phyloP scores from a whole-genome alignment of 2,888 invertebrate species.

The Lomographa bimaculata region DNA sequence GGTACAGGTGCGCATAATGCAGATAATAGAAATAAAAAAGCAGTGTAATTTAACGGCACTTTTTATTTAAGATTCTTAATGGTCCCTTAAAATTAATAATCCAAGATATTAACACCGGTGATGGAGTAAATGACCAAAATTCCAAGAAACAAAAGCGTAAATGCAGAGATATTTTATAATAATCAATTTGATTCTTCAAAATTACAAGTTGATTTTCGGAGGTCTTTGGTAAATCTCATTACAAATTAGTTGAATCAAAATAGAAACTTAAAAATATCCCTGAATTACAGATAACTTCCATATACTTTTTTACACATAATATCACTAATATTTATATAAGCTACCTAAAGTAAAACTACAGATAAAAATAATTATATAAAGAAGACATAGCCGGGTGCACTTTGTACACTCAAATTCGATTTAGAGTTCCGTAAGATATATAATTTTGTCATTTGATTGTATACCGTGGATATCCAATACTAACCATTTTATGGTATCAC shows the following conservation, averaged over 20 bases:
- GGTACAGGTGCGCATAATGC: no score
- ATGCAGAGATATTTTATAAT: slow-evolving; percentile 11
- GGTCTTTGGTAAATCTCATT: slow-evolving; percentile 49
- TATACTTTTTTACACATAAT: slow-evolving; percentile 58
- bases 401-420: slow-evolving; percentile 37
- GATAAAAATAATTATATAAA: slow-evolving; percentile 14
- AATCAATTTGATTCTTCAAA: slow-evolving; percentile 6
- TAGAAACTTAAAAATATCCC: slow-evolving; percentile 35
- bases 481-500: slow-evolving; percentile 28
- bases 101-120: slow-evolving; percentile 38
- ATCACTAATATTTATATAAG: slow-evolving; percentile 64
- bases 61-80: slow-evolving; percentile 60
- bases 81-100: slow-evolving; percentile 50
- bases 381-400: slow-evolving; percentile 33
- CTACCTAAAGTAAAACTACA: slow-evolving; percentile 49
- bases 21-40: slow-evolving; percentile 44
- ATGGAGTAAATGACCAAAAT: slow-evolving; percentile 17
- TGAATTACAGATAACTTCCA: slow-evolving; percentile 43
- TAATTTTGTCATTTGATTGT: no score
- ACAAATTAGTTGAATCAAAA: slow-evolving; percentile 30
- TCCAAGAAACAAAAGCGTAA: slow-evolving; percentile 8
- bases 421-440: slow-evolving; percentile 56
- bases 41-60: slow-evolving; percentile 50
- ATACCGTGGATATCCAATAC: no score
- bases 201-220: slow-evolving; percentile 29